Conservation (phyloP, 2,113 vertebrate species). For the Opisthocomus hoazin region DNA sequence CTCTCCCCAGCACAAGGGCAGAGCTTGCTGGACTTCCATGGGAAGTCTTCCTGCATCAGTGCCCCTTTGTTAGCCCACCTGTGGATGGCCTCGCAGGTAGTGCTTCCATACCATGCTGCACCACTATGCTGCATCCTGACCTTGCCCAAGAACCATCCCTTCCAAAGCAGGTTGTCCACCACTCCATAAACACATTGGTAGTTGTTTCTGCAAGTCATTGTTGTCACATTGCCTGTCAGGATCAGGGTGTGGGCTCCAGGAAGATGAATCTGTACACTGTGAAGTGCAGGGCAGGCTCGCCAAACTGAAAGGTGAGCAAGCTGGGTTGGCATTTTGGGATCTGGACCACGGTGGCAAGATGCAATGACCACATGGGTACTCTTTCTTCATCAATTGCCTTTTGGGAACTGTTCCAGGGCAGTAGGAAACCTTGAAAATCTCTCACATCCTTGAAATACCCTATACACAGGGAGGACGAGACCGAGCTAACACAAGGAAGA, state of each 20-base stretch:
- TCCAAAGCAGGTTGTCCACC: not conserved
- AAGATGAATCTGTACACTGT: not conserved
- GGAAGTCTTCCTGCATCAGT: not conserved
- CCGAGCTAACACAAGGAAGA: not conserved
- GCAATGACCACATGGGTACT: fast-evolving
- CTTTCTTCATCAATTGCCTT: not conserved
- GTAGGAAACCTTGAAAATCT: not conserved
- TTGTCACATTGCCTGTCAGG: too few species aligned
- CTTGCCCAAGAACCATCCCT: not conserved
- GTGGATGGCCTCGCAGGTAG: not conserved
- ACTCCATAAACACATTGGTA: not conserved
- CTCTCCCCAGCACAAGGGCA: not conserved
- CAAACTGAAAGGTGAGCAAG: not conserved
- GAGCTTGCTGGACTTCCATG: not conserved
- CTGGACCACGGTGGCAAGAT: not conserved
- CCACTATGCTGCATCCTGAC: not conserved
- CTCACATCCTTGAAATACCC: not conserved
- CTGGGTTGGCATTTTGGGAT: not conserved
- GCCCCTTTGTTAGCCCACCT: not conserved
- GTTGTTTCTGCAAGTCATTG: not conserved
- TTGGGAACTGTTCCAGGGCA: not conserved
- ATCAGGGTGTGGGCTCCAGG: not conserved
- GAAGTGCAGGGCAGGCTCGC: not conserved
- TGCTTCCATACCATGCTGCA: not conserved
- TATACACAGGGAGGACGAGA: not conserved